phyloP scores from a whole-genome alignment of 2,797 vertebrate species.

The Ptychadena robeensis region DNA sequence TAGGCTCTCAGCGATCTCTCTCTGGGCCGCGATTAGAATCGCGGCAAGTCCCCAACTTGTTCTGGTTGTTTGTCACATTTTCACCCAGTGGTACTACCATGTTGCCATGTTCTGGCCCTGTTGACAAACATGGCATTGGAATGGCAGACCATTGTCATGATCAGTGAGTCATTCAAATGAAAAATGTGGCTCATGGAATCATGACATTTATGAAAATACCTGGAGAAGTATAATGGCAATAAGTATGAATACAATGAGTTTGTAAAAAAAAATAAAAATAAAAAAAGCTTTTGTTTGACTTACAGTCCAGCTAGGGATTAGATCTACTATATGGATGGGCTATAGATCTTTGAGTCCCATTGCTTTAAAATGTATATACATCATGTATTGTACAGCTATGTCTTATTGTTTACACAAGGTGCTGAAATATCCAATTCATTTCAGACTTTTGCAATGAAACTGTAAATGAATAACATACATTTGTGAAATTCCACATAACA shows the following conservation, averaged over 20 bases:
- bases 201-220: too few species aligned
- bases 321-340: neutral
- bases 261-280: too few species aligned
- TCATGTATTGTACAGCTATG: neutral
- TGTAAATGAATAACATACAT: slow-evolving; percentile 30
- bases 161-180: too few species aligned
- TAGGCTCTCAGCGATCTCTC: too few species aligned
- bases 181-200: too few species aligned
- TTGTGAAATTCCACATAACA: neutral
- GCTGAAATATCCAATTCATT: neutral
- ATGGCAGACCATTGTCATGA: too few species aligned
- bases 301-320: neutral
- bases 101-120: too few species aligned
- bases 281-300: neutral
- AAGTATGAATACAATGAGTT: neutral
- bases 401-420: slow-evolving; percentile 21
- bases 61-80: too few species aligned
- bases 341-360: neutral
- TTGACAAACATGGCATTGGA: too few species aligned
- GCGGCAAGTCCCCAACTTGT: too few species aligned
- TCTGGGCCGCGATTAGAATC: too few species aligned
- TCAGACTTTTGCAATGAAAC: neutral
- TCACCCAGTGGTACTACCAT: too few species aligned
- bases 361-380: neutral
- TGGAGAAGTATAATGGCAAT: neutral